phyloP scores from a whole-genome alignment of 1,140 invertebrate species.

The Procambarus virginalis region DNA sequence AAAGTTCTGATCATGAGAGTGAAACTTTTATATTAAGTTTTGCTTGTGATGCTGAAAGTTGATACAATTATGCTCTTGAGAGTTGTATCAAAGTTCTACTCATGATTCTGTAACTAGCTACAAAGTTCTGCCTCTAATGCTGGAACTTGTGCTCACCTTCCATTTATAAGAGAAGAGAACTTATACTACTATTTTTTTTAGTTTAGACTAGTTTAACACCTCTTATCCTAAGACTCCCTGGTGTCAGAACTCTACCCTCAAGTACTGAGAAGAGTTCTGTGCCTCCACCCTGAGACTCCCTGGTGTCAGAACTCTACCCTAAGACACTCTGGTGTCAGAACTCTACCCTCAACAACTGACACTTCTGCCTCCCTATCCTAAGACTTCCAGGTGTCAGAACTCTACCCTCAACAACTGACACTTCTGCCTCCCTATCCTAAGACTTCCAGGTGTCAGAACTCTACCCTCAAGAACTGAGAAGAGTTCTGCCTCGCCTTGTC shows the following conservation, averaged over 20 bases:
- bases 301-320: not conserved
- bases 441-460: not conserved
- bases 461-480: slow-evolving; percentile 26
- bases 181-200: not conserved
- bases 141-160: not conserved
- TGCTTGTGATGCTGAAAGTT: not conserved
- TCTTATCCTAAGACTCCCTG: not conserved
- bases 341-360: slow-evolving; percentile 28
- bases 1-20: not conserved
- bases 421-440: not conserved
- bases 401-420: slow-evolving; percentile 31
- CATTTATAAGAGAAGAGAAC: not conserved
- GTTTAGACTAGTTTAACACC: not conserved
- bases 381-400: not conserved
- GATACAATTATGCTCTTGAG: not conserved
- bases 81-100: not conserved
- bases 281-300: not conserved
- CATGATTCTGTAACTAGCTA: not conserved
- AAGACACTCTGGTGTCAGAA: not conserved
- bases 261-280: slow-evolving; percentile 18
- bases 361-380: not conserved
- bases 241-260: slow-evolving; percentile 29
- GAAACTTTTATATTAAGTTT: not conserved
- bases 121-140: not conserved
- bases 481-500: slow-evolving; percentile 14